Evolutionary conservation across 2,888 invertebrate genomes (phyloP).

Genomic region (Leptothorax acervorum): DNA sequence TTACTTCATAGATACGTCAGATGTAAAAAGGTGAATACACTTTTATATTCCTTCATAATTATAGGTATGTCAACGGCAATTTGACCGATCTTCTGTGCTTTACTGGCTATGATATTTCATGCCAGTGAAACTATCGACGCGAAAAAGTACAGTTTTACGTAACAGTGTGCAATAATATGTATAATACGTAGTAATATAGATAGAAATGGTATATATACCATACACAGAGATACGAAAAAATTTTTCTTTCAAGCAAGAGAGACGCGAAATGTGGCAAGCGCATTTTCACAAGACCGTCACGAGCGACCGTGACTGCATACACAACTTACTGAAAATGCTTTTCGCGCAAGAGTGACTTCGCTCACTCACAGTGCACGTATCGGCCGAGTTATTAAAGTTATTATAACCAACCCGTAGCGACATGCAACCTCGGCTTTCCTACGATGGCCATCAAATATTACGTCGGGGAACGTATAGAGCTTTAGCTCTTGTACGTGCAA

Average conservation of each 20-base stretch:
- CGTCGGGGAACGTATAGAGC: not conserved
- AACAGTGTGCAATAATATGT: not conserved
- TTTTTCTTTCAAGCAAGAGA: not conserved
- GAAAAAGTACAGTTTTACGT: not conserved
- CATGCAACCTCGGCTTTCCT: not conserved
- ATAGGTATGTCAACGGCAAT: not conserved
- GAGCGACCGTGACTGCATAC: slow-evolving; percentile 8
- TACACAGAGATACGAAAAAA: not conserved
- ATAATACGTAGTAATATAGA: not conserved
- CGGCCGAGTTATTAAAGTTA: slow-evolving; percentile 35
- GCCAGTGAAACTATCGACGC: not conserved
- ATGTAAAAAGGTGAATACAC: not conserved
- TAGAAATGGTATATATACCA: not conserved
- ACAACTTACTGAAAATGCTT: slow-evolving; percentile 21
- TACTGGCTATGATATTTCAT: not conserved
- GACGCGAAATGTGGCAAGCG: not conserved
- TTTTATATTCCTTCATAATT: not conserved
- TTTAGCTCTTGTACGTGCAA: not conserved
- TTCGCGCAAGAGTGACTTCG: slow-evolving; percentile 21
- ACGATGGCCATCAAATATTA: not conserved
- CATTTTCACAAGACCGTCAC: not conserved
- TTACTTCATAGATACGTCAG: not conserved
- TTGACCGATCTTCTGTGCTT: not conserved
- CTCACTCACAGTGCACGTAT: slow-evolving; percentile 8
- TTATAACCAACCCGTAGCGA: not conserved